Percentiles rank a stretch among this genome's conserved stretches.
These are phyloP conservation scores for Pogonomyrmex barbatus DNA, from an alignment of 1,140 invertebrate genomes.

Conservation along the genomic window DNA sequence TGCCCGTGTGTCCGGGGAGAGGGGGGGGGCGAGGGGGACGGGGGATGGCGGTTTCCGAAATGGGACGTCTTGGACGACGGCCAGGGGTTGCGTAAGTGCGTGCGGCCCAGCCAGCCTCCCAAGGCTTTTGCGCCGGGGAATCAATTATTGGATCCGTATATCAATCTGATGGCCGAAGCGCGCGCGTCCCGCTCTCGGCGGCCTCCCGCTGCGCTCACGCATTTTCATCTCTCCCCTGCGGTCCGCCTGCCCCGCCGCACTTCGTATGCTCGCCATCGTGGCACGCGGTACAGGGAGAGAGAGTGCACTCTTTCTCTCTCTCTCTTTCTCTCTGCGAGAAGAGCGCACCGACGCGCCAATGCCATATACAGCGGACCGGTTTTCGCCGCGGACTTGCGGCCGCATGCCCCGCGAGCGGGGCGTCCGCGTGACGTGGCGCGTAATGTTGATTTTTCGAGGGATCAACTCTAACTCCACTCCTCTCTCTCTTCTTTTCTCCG, in stretches of 20 bases:
- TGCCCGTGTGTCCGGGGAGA: neutral
- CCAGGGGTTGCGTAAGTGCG: constrained; percentile 79
- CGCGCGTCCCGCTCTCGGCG: constrained; percentile 79
- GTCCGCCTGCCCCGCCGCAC: neutral
- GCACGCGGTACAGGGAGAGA: constrained; percentile 22
- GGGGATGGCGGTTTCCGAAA: constrained; percentile 51
- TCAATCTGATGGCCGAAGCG: constrained; percentile 82
- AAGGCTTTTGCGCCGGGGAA: constrained; percentile 79
- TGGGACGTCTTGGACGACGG: constrained; percentile 48
- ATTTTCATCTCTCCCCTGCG: constrained; percentile 75
- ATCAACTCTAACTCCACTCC: constrained; percentile 79
- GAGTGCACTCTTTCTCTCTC: neutral
- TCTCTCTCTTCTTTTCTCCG: constrained; percentile 84
- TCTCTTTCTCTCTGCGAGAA: neutral
- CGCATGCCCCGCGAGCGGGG: constrained; percentile 6
- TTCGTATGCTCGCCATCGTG: constrained; percentile 31
- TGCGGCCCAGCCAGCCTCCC: constrained; percentile 52
- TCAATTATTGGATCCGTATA: constrained; percentile 84
- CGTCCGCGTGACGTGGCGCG: constrained; percentile 67
- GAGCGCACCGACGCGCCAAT: constrained; percentile 16
- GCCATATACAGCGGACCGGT: constrained; percentile 74
- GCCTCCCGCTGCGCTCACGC: constrained; percentile 81
- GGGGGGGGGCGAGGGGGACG: neutral
- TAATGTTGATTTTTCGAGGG: constrained; percentile 72
- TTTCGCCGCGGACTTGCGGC: constrained; percentile 35